Evolutionary conservation across 2,113 vertebrate genomes (phyloP), one percentile per base, ranked within the genome.

Genomic region (Nematolebias whitei): DNA sequence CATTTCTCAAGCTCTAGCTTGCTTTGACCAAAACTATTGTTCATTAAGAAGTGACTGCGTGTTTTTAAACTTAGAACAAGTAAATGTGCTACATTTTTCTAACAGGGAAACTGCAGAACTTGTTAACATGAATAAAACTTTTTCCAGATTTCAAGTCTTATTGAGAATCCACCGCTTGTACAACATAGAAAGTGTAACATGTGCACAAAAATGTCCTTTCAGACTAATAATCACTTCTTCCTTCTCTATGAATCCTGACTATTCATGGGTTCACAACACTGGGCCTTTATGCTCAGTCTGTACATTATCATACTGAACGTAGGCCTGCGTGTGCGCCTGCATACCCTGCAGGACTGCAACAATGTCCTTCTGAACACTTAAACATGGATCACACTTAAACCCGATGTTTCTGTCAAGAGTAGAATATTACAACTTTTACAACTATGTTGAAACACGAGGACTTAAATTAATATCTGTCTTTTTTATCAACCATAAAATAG

Each of bases 231-330:
- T 63, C 61, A 68, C 64, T 77, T 76, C 68, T 69, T 76, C 49
- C 62, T 63, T 45, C 53, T 12, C 48, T 50, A 65, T 88, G 82
- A 87, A 85, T 90, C 71, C 49, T 76, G 60, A 74, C 71, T 70
- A 88, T 87, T 88, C 79, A 88, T 84, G 35, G n/a, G 38, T 24
- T 48, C 7, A 67, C 68, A 86, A 89, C 85, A 87, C 81, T 79
- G 72, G 63, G 2, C 32, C 83, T 83, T 88, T 89, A 83, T 89
- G 41, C 62, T 47, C 49, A 52, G 54, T 58, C 12, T 70, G 71
- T 71, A 84, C 81, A 80, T 89, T 75, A 80, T 76, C 82, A 85
- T 70, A 75, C 48, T n/a, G 44, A 39, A 38, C 68, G 59, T 24
- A 66, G 71, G 55, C 69, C 74, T 78, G 58, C 6, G 43, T 74